Conservation (phyloP, 2,113 vertebrate genomes). For the Anoplopoma fimbria region DNA sequence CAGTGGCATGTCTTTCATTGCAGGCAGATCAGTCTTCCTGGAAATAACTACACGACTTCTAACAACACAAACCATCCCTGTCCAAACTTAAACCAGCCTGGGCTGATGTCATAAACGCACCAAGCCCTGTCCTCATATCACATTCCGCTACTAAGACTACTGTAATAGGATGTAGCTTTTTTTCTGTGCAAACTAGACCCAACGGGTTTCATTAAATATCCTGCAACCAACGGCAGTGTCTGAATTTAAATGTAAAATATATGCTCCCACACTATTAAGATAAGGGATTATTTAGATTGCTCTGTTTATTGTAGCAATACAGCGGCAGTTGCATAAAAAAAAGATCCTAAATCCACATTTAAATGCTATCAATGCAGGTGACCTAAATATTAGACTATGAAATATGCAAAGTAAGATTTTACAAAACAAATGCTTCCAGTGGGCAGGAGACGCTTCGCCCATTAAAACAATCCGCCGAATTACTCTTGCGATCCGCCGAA, state of each 20-base stretch:
- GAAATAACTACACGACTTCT: constrained; percentile 48
- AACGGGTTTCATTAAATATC: constrained; percentile 41
- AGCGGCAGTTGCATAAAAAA: background rate
- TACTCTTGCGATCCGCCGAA: constrained; percentile 30
- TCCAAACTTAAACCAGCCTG: constrained; percentile 24
- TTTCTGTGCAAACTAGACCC: constrained; percentile 10
- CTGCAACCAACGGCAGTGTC: constrained; percentile 6
- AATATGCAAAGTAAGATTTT: constrained; percentile 61
- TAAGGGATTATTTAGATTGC: constrained; percentile 45
- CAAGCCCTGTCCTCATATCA: background rate
- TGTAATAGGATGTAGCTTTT: constrained; percentile 10
- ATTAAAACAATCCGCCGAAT: constrained; percentile 60
- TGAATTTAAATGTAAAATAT: constrained; percentile 52
- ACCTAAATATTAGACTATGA: constrained; percentile 63
- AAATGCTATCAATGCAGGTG: constrained; percentile 35
- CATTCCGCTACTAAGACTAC: constrained; percentile 8
- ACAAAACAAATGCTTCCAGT: constrained; percentile 47
- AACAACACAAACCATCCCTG: constrained; percentile 46
- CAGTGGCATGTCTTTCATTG: constrained; percentile 25
- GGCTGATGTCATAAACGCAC: constrained; percentile 21
- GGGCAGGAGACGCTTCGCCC: constrained; percentile 40
- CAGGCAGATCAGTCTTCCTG: constrained; percentile 31
- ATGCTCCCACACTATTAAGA: constrained; percentile 49
- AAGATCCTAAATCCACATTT: background rate
- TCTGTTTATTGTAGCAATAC: constrained; percentile 45